phyloP scores from a whole-genome alignment of 2,888 invertebrate genomes.

The Julus scanicus region DNA sequence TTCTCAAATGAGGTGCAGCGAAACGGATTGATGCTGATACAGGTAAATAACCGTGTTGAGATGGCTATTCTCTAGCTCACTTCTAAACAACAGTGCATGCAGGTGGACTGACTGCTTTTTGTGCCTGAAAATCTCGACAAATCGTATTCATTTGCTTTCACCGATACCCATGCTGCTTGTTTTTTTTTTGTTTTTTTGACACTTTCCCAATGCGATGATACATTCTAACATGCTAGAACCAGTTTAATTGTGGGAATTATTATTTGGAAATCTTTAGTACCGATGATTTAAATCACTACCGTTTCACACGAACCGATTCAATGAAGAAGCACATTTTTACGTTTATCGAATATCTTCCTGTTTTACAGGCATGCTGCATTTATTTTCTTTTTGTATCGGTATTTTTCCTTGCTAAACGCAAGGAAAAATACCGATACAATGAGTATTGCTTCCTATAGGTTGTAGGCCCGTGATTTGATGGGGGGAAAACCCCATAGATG shows the following conservation, averaged over 20 bases:
- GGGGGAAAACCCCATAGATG: background rate
- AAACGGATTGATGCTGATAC: background rate
- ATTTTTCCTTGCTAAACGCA: too few relatives aligned
- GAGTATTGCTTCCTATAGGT: background rate
- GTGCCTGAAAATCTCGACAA: conserved; percentile 29
- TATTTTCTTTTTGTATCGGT: background rate
- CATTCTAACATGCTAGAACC: background rate
- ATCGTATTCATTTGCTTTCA: background rate
- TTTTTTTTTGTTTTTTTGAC: background rate
- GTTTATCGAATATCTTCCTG: too few relatives aligned
- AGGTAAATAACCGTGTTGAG: conserved; percentile 20
- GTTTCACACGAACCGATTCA: too few relatives aligned
- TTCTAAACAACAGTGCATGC: background rate
- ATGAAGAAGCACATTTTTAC: too few relatives aligned
- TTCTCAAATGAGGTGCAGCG: background rate
- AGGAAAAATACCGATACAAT: background rate
- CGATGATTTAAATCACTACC: too few relatives aligned
- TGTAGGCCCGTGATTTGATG: background rate
- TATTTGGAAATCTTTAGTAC: too few relatives aligned
- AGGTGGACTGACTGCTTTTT: conserved; percentile 46
- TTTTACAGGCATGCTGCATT: background rate
- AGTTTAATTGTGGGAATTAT: background rate
- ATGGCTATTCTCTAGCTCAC: background rate
- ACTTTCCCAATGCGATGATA: background rate
- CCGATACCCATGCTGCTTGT: background rate